Evolutionary conservation across 2,113 vertebrate species (phyloP).

Genomic region (Pan troglodytes): NHGRI_mPanTro3-v2.1_pri NC_072421.2:17995001-17995500

Average conservation of each 20-base stretch:
- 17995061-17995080: slow-evolving; percentile 39
- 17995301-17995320: slow-evolving; percentile 23
- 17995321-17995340: slow-evolving; percentile 42
- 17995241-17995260: slow-evolving; percentile 58
- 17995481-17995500: background rate
- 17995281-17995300: background rate
- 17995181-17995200: slow-evolving; percentile 66
- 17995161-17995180: slow-evolving; percentile 70
- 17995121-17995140: slow-evolving; percentile 78
- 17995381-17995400: slow-evolving; percentile 27
- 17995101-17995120: slow-evolving; percentile 55
- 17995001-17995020: background rate
- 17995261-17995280: background rate
- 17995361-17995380: slow-evolving; percentile 54
- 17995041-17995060: slow-evolving; percentile 13
- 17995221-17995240: background rate
- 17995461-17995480: slow-evolving; percentile 7
- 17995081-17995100: slow-evolving; percentile 61
- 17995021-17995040: slow-evolving; percentile 29
- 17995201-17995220: slow-evolving; percentile 67
- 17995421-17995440: slow-evolving; percentile 41
- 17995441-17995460: slow-evolving; percentile 28
- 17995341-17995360: slow-evolving; percentile 38
- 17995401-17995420: slow-evolving; percentile 65
- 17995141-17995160: slow-evolving; percentile 59